Base-by-base conservation (phyloP, 53 echinoderm and acorn worm species). In the Echinarachnius parma region DNA sequence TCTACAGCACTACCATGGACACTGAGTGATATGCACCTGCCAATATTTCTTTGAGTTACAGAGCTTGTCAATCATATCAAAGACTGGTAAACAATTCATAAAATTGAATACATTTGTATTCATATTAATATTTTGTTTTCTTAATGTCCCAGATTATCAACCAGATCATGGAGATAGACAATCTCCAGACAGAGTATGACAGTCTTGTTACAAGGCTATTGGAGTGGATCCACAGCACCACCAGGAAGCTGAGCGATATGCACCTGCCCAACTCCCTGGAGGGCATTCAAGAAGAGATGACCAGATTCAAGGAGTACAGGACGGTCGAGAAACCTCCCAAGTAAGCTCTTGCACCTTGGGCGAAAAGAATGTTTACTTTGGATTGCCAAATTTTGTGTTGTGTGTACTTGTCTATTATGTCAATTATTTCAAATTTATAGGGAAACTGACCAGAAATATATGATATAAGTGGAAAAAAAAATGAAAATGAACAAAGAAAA, bases 271-370 rank as follows among this genome's bases (percentile, higher is more conserved):
- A 95, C 79, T 82, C 84, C 3, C 62, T 95, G 28, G 87, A 76
- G 50, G 96, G 87, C 14, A 91, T 95, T 56, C 90, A 95, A 46
- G 26, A 76, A 27, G 88, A 87, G 33, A 87, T 95, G 87, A 23
- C 62, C 35, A 62, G 68, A 16, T 95, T 95, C 61, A 95, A 95
- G 36, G 29, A 83, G 23, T 95, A 84, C 78, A 81, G 96, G 61
- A 91, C 77, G 29, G 85, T 66, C 19, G 81, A 95, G 59, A 94
- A 95, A 80, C 96, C 96, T 21, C 96, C 96, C 27, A 95, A 95
- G 88, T 93, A 74, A 83, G 89, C 61, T 10, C n/a, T n/a, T n/a
- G n/a, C 31, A 3, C 9, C 19, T 50, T 4, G 52, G 4, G 5
- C 54, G 9, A 53, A n/a, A 5, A 5, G 5, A 53, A 7, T 53